Evolutionary conservation across 2,888 invertebrate species (phyloP).

Genomic region (Lasioglossum marginatum): DNA sequence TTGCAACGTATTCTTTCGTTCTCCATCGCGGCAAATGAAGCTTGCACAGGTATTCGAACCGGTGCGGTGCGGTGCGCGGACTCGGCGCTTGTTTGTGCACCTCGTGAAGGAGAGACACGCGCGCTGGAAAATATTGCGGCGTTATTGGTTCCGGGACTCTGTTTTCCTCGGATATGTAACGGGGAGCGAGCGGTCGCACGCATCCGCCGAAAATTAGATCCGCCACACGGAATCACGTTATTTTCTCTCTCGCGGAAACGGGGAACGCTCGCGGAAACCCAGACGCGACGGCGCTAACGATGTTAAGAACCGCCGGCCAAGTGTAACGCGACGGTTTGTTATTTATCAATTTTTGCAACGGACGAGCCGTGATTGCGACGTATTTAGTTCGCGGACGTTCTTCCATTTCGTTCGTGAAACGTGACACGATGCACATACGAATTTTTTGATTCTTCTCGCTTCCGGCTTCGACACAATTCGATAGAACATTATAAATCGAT

Average conservation of each 20-base stretch:
- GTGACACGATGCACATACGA: neutral
- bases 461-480: neutral
- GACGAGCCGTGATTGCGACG: neutral
- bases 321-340: neutral
- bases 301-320: neutral
- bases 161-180: neutral
- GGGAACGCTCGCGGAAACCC: neutral
- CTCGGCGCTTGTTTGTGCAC: neutral
- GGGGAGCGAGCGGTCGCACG: neutral
- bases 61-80: neutral
- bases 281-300: neutral
- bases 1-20: neutral
- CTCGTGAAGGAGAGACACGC: neutral
- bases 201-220: neutral
- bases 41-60: slow-evolving; percentile 7
- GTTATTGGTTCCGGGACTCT: neutral
- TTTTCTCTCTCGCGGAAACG: neutral
- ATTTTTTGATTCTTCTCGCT: neutral
- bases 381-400: neutral
- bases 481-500: neutral
- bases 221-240: neutral
- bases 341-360: neutral
- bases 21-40: slow-evolving; percentile 31
- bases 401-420: neutral
- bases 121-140: neutral